Evolutionary conservation across 2,113 vertebrate genomes (phyloP).

Genomic region (Orycteropus afer): DNA sequence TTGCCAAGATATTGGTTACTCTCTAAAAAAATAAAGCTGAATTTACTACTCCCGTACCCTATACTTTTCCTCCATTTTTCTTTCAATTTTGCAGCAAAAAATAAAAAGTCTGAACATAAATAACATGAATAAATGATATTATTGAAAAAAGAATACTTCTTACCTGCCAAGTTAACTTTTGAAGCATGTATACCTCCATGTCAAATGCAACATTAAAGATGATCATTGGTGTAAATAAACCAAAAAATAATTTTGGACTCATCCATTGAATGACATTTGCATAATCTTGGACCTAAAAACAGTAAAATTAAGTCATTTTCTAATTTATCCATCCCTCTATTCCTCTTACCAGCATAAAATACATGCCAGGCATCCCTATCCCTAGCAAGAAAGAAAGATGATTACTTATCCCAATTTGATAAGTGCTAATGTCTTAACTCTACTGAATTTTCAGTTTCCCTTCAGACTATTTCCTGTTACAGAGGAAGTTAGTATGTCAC

Average conservation of each 20-base stretch:
- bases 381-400: neutral
- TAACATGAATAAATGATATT: conserved; percentile 1
- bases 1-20: neutral
- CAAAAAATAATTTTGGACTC: conserved; percentile 54
- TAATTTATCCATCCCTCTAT: neutral
- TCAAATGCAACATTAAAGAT: conserved; percentile 73
- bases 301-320: conserved; percentile 60
- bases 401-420: neutral
- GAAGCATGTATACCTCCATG: conserved; percentile 73
- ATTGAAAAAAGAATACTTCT: conserved; percentile 9
- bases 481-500: neutral
- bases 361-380: neutral
- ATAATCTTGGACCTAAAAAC: conserved; percentile 68
- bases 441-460: neutral
- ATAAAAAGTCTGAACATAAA: neutral
- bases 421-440: neutral
- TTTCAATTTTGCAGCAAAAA: conserved; percentile 10
- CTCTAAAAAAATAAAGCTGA: conserved; percentile 11
- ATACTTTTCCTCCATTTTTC: neutral
- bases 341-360: neutral
- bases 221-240: conserved; percentile 70
- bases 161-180: conserved; percentile 76
- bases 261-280: conserved; percentile 71
- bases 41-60: neutral
- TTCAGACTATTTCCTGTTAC: neutral